Evolutionary conservation across 2,113 vertebrate species (phyloP).

Genomic region (Brachypodius melanocephalos): DNA sequence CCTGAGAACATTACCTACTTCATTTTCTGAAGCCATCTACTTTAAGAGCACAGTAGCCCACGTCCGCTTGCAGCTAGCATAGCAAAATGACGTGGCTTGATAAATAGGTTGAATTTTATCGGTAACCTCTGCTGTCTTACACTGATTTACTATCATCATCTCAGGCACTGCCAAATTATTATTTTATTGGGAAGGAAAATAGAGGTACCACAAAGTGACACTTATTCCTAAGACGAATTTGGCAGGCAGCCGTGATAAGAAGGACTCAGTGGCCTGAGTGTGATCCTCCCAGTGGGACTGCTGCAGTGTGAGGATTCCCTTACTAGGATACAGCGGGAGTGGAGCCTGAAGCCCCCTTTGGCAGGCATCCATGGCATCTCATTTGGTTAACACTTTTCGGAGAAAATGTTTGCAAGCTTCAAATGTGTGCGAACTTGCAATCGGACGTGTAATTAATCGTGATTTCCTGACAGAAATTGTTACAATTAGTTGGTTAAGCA

Average conservation of each 20-base stretch:
- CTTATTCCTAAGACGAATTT: slow-evolving; percentile 61
- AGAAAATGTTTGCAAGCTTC: neutral
- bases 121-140: slow-evolving; percentile 59
- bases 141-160: slow-evolving; percentile 71
- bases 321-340: slow-evolving; percentile 1
- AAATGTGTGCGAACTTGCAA: neutral
- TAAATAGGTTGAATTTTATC: slow-evolving; percentile 62
- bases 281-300: slow-evolving; percentile 69
- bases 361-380: neutral
- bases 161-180: slow-evolving; percentile 69
- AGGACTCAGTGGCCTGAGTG: slow-evolving; percentile 42
- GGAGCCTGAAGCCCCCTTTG: slow-evolving; percentile 4
- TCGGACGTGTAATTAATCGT: accelerated
- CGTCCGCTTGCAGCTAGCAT: neutral
- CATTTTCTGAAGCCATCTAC: neutral
- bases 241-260: slow-evolving; percentile 63
- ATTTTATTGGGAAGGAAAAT: slow-evolving; percentile 73
- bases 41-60: slow-evolving; percentile 53
- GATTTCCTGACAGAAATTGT: slow-evolving; percentile 12
- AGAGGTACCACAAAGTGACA: slow-evolving; percentile 67
- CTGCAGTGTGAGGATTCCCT: slow-evolving; percentile 63
- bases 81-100: slow-evolving; percentile 44
- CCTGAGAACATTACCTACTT: neutral
- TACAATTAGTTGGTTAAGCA: slow-evolving; percentile 22
- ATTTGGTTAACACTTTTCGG: neutral